phyloP scores from a whole-genome alignment of 2,888 invertebrate species.

The Drosophila dives region DNA sequence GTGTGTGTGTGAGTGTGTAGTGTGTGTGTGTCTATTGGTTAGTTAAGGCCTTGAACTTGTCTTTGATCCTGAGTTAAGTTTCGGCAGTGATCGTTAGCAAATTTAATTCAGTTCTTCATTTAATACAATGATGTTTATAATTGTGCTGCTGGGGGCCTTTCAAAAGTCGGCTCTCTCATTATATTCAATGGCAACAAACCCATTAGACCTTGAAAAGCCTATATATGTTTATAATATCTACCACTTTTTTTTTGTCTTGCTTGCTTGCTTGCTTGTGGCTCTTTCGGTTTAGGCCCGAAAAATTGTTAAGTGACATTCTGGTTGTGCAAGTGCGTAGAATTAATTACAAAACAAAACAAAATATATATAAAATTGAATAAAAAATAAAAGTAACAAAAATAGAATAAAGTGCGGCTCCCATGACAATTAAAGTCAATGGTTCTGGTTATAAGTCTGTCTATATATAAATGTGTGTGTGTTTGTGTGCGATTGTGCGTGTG shows the following conservation, averaged over 20 bases:
- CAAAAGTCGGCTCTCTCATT: constrained; percentile 63
- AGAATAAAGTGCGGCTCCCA: constrained; percentile 63
- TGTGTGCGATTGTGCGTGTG: constrained; percentile 1
- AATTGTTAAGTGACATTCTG: constrained; percentile 61
- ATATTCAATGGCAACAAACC: constrained; percentile 73
- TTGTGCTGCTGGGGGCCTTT: constrained; percentile 45
- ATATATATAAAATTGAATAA: constrained; percentile 9
- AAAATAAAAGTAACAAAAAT: constrained; percentile 28
- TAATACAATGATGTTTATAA: constrained; percentile 67
- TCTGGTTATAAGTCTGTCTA: constrained; percentile 18
- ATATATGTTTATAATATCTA: constrained; percentile 1
- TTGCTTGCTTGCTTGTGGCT: neutral
- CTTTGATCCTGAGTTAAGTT: constrained; percentile 11
- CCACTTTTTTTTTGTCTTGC: neutral
- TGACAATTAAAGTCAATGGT: constrained; percentile 55
- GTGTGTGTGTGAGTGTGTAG: neutral
- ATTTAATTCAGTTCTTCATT: constrained; percentile 70
- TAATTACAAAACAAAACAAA: constrained; percentile 52
- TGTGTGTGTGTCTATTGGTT: neutral
- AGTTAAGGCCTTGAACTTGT: constrained; percentile 69
- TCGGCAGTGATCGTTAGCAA: constrained; percentile 42
- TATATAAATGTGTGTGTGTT: neutral
- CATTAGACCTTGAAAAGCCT: constrained; percentile 78
- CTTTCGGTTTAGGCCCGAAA: constrained; percentile 54
- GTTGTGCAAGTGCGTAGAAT: constrained; percentile 75